Evolutionary conservation across 1,140 invertebrate species (phyloP), one percentile per base, ranked within the genome.

Genomic region (Drosophila nebulosa): DNA sequence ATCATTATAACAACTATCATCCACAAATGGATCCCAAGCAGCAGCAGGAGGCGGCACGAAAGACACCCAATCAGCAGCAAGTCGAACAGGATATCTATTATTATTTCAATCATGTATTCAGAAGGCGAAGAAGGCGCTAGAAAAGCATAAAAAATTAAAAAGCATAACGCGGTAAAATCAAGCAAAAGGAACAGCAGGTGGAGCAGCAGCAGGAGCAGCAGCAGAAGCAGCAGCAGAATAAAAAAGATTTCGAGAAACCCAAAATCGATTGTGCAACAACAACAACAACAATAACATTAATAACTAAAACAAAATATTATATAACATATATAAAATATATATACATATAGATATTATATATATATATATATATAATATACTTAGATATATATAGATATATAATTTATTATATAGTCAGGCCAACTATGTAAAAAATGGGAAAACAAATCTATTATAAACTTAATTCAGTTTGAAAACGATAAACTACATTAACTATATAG

Each of bases 21-120:
- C 84, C 84, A 9, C 83, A 88, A 83, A 69, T 88, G 78, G 83
- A 90, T 39, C 21, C 76, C 58, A 78, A 90, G 50, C 71, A 74
- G 61, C 86, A 74, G 61, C 78, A 78, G 67, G 73, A 85, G 14
- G 55, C 75, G 60, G 69, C 79, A 64, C 78, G 80, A 5, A 88
- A 90, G 50, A 84, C 74, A 14, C 89, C 84, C 16, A 80, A 89
- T 53, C 88, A 90, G 50, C 89, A 89, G 79, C 88, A 90, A 73
- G 74, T 70, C 36, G 88, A 90, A 55, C 79, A 90, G 77, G 88
- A 90, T 59, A 89, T 90, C 63, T 90, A 90, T 67, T 90, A 90
- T 59, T 90, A 90, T 72, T 90, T 90, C 65, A 90, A 90, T 70
- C 88, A 90, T 60, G 88, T 90, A 72, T 90, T 90, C 52, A 53